Percentiles rank a stretch among this genome's conserved stretches.
Conservation (phyloP, 2,888 invertebrate species). For the Autographa gamma region DNA sequence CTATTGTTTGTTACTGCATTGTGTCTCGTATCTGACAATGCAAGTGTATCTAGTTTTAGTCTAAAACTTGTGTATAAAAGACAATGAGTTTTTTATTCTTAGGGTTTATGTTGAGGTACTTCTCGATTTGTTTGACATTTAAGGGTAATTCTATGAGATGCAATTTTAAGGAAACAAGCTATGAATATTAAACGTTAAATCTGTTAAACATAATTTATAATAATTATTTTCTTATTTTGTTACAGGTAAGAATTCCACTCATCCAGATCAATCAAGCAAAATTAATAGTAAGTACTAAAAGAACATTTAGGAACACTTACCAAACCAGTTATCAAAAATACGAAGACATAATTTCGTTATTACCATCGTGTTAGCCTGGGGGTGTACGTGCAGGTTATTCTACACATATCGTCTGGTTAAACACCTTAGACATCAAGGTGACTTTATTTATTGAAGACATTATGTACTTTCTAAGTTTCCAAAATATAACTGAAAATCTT, state of each 20-base stretch:
- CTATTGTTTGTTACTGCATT: neutral
- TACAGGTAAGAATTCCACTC: constrained; percentile 53
- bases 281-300: neutral
- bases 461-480: neutral
- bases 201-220: neutral
- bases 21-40: constrained; percentile 14
- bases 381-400: neutral
- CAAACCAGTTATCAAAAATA: neutral
- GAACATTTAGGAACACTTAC: neutral
- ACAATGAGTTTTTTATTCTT: neutral
- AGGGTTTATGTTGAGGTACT: neutral
- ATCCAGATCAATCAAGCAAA: neutral
- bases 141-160: too few relatives aligned
- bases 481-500: too few relatives aligned
- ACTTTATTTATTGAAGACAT: neutral
- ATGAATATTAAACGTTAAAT: neutral
- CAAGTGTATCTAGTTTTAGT: neutral
- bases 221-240: constrained; percentile 29
- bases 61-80: neutral
- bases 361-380: neutral
- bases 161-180: too few relatives aligned
- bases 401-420: neutral
- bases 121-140: neutral
- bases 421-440: neutral
- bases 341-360: neutral